Conservation (phyloP, 2,113 vertebrate genomes). For the Varanus komodoensis region DNA sequence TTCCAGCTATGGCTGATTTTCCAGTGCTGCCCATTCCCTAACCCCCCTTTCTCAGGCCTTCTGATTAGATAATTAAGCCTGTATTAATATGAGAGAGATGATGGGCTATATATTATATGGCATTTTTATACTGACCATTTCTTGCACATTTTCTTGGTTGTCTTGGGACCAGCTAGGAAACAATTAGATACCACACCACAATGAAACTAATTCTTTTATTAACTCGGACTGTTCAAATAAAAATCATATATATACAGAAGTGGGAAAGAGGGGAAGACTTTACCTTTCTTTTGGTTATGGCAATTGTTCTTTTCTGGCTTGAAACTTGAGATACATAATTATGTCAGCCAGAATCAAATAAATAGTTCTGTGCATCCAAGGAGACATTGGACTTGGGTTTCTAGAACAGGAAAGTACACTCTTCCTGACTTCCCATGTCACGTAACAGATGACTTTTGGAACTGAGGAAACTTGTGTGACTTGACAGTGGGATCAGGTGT, state of each 20-base stretch:
- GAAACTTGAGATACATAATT: conserved; percentile 19
- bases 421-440: neutral
- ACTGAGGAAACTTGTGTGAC: neutral
- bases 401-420: neutral
- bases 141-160: no score
- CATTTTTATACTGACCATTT: no score
- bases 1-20: no score
- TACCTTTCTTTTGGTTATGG: conserved; percentile 64
- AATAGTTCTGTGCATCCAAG: neutral
- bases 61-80: no score
- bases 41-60: no score
- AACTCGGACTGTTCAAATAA: neutral
- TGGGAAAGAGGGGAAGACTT: conserved; percentile 53
- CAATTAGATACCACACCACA: neutral
- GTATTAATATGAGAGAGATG: no score
- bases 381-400: neutral
- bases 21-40: no score
- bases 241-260: neutral
- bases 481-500: neutral
- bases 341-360: neutral
- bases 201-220: conserved; percentile 2
- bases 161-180: neutral
- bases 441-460: neutral
- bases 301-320: conserved; percentile 55
- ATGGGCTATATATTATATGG: no score